Base-by-base conservation (phyloP, 2,797 vertebrate genomes). In the Poeciliopsis infans region DNA sequence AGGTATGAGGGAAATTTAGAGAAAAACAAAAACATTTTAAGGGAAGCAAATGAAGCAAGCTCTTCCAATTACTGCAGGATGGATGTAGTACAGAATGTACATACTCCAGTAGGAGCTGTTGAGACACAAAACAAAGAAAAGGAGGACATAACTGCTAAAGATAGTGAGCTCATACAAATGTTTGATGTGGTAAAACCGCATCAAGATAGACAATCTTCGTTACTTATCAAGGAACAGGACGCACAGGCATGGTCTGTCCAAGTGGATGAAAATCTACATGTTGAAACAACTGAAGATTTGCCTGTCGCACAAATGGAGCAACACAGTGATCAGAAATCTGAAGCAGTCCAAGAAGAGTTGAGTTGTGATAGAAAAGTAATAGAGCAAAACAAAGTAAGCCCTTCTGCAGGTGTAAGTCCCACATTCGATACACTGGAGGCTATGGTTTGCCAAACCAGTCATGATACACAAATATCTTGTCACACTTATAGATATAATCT, bases 361-460 rank as follows among this genome's bases (percentile, higher is more conserved):
- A 82, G 69, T 16, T 69, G n/a, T n/a, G 68, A 83, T 7, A 20
- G 53, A 79, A 79, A 74, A 70, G 74, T 28, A 71, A 73, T 64
- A 16, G 72, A 82, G 72, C 53, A 55, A 72, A 71, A 61, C 31
- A 79, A 87, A 84, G 70, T 33, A 76, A 88, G 81, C 23, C 49
- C 49, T 47, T 79, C 85, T 72, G 47, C 31, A 10, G 57, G 46
- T 57, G 72, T 16, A 43, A 59, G 74, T 16, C 51, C 66, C 25
- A 83, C 23, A 36, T 70, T 25, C n/a, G 75, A 86, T 85, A 72
- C 80, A 49, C 16, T 4, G 46, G 74, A 82, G 75, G 64, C 4
- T 25, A 53, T 53, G 75, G 47, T 51, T 55, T 74, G 78, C 41
- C 75, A 75, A 51, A 75, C 18, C 55, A 79, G 81, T 16, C 45